Base-by-base conservation (phyloP, 2,888 invertebrate genomes). In the Palloptera scutellata region DNA sequence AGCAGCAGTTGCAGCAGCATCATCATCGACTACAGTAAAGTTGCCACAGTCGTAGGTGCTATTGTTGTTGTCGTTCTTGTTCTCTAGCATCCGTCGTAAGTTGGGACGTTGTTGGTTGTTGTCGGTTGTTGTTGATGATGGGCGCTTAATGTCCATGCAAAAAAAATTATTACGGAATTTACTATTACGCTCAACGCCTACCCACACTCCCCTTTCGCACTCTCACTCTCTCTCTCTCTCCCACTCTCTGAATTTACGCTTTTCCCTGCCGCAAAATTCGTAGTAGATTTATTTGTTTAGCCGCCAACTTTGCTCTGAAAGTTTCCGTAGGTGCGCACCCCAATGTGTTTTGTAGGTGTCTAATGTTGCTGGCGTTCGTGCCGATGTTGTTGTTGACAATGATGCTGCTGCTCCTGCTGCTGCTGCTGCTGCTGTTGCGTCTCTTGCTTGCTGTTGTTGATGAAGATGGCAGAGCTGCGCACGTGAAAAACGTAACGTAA, bases 351-450 rank as follows among this genome's bases (percentile, higher is more conserved):
- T 19, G 52, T 66, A 41, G 9, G 17, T 13, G 45, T 17, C 52
- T 30, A 30, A 30, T 30, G 30, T 30, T 30, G 30, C 30, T 30
- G 30, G 6, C n/a, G 20, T 59, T 59, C 41, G 45, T 63, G 63
- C 62, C 59, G 59, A 45, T 57, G 45, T 48, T 61, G 64, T 57
- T 61, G 30, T 53, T 11, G 60, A 64, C 60, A 54, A 64, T 57
- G 54, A 30, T 43, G 64, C 30, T 30, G 30, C 30, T 42, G 42
- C 58, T 42, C 41, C 42, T 43, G 64, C 30, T 30, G 30, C 30
- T 42, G 42, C 58, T 42, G 58, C 43, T 42, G 58, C 42, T 64
- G 48, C 55, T 59, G 55, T 30, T 15, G 43, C 10, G n/a, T 19
- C 52, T 41, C 19, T 41, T 53, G 40, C 40, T 57, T 68, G 57